phyloP scores from a whole-genome alignment of 2,888 invertebrate genomes.

The Caprella mutica region DNA sequence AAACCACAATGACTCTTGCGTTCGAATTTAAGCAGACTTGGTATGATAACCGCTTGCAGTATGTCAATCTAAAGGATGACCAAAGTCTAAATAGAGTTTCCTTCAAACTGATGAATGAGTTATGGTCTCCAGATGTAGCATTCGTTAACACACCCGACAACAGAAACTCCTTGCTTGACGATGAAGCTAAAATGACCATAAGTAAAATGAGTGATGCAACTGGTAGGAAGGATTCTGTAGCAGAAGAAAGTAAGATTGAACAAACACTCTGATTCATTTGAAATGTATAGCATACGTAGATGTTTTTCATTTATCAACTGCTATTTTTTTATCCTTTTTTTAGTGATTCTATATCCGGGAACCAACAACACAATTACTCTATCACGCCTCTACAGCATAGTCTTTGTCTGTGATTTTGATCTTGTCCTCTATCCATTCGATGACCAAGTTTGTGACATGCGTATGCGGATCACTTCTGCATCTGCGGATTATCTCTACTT shows the following conservation, averaged over 20 bases:
- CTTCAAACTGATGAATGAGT: neutral
- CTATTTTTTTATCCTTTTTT: too few relatives aligned
- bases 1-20: conserved; percentile 12
- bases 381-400: neutral
- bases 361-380: neutral
- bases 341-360: conserved; percentile 16
- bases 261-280: too few relatives aligned
- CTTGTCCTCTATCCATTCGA: conserved; percentile 13
- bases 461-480: neutral
- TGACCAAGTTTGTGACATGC: neutral
- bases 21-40: conserved; percentile 6
- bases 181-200: conserved; percentile 15
- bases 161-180: conserved; percentile 4
- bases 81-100: conserved; percentile 11
- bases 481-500: conserved; percentile 6
- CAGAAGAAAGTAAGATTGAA: too few relatives aligned
- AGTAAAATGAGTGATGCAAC: too few relatives aligned
- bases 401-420: conserved; percentile 9
- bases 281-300: too few relatives aligned
- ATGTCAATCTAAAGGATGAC: conserved; percentile 13
- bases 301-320: too few relatives aligned
- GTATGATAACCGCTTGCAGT: conserved; percentile 14
- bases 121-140: conserved; percentile 16
- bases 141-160: conserved; percentile 14
- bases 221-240: too few relatives aligned